Conservation (phyloP, 2,113 vertebrate species). For the Oryzias curvinotus region DNA sequence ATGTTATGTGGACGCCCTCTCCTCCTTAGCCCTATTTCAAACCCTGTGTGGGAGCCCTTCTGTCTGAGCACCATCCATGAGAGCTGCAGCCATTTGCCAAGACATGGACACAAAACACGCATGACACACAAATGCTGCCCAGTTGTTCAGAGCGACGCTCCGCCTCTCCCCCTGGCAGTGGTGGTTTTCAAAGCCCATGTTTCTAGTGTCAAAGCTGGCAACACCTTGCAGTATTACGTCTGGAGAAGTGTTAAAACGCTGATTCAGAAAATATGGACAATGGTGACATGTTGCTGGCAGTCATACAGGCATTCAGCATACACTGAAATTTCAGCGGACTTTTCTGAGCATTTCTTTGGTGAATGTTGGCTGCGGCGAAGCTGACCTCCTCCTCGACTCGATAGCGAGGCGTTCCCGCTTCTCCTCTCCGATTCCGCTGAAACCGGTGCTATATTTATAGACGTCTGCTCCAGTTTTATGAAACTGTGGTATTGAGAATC, state of each 20-base stretch:
- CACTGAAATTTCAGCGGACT: conserved; percentile 26
- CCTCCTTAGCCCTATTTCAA: conserved; percentile 48
- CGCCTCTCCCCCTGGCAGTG: conserved; percentile 20
- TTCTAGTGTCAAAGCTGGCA: conserved; percentile 35
- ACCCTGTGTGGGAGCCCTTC: conserved; percentile 75
- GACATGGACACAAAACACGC: conserved; percentile 45
- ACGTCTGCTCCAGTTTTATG: conserved; percentile 65
- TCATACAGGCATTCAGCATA: conserved; percentile 31
- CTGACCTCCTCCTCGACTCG: conserved; percentile 41
- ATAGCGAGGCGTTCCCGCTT: conserved; percentile 68
- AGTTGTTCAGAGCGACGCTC: conserved; percentile 57
- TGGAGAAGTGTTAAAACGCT: conserved; percentile 44
- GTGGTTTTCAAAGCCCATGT: conserved; percentile 37
- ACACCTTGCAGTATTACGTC: conserved; percentile 63
- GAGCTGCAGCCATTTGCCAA: conserved; percentile 72
- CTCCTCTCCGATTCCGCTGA: conserved; percentile 52
- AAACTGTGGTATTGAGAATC: conserved; percentile 51
- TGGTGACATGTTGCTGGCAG: neutral
- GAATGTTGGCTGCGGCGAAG: conserved; percentile 17
- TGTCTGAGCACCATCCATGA: conserved; percentile 73
- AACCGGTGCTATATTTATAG: conserved; percentile 76
- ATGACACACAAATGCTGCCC: conserved; percentile 42
- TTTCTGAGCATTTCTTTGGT: conserved; percentile 16
- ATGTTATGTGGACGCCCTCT: conserved; percentile 44
- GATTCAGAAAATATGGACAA: conserved; percentile 28